Percentiles rank a stretch among this genome's conserved stretches.
These are phyloP conservation scores for Sphyrna mokarran DNA, from an alignment of 2,113 vertebrate genomes.

Conservation along the genomic window DNA sequence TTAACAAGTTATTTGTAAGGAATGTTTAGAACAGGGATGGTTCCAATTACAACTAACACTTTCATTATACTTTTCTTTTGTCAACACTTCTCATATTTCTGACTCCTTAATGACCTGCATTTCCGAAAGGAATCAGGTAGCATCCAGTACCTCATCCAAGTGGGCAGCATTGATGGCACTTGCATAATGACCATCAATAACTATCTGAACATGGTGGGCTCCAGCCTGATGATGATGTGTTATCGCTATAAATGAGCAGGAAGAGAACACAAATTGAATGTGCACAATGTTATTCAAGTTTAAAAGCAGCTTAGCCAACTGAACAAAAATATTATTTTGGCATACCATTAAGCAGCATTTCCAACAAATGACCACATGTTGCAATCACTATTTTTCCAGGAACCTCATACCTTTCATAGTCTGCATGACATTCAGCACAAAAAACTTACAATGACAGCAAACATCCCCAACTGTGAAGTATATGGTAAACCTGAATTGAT, in stretches of 20 bases:
- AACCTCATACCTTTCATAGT: not conserved
- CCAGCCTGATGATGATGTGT: not conserved
- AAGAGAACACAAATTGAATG: not conserved
- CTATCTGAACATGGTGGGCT: not conserved
- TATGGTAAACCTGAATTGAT: not conserved
- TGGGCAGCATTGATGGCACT: not conserved
- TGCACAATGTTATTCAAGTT: not conserved
- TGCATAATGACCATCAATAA: not conserved
- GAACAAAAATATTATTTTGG: not conserved
- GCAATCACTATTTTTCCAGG: not conserved
- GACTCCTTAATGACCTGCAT: not conserved
- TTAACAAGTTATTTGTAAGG: not conserved
- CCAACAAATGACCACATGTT: not conserved
- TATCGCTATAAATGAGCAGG: not conserved
- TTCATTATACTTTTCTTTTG: not conserved
- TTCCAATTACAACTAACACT: not conserved
- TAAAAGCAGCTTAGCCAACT: not conserved
- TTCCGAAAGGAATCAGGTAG: not conserved
- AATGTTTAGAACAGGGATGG: not conserved
- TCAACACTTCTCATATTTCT: not conserved
- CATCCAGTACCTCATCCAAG: not conserved
- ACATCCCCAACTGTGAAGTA: not conserved
- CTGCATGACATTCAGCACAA: not conserved
- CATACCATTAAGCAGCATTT: not conserved
- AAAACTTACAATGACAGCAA: not conserved